Base-by-base conservation (phyloP, 1,140 invertebrate species). In the Bombus impatiens region DNA sequence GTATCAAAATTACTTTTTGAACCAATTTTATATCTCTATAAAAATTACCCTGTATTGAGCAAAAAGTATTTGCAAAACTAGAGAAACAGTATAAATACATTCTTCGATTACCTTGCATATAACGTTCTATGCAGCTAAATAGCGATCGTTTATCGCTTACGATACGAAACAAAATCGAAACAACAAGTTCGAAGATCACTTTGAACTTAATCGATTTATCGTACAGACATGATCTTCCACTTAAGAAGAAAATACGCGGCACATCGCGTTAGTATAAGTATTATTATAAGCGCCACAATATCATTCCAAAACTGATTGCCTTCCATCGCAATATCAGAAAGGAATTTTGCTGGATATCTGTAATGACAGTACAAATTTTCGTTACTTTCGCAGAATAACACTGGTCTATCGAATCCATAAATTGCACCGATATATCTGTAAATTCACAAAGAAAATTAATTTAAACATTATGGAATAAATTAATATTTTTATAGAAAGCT, bases 261-360 rank as follows among this genome's bases (percentile, higher is more conserved):
- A 5, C 97, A 93, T 84, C 98, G 96, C 5, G 98, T 96, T 4
- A 97, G 86, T 25, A 98, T 78, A 62, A 98, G 96, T 88, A 97
- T 98, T 10, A 96, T 90, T 72, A 96, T 94, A 2, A 99, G 95
- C 0, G 97, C 97, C 40, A 97, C 95, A 53, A 98, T 96, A 93
- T 99, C 98, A 77, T 97, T 97, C 96, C 97, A 98, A 94, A 98
- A 98, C 92, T 97, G 96, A 92, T 98, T 97, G 0, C 97, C 96
- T 2, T 96, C 95, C 96, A 99, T 98, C 0, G 96, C 97, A 78
- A 99, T 97, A 90, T 98, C 97, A 5, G 96, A 95, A 15, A 99
- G 93, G 92, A 98, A 98, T 91, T 97, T 97, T 18, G 95, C 93
- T 2, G 97, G 97, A 89, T 97, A 96, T 92, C 96, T 97, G 91